Conservation (phyloP, 2,113 vertebrate genomes). For the Silurus meridionalis region DNA sequence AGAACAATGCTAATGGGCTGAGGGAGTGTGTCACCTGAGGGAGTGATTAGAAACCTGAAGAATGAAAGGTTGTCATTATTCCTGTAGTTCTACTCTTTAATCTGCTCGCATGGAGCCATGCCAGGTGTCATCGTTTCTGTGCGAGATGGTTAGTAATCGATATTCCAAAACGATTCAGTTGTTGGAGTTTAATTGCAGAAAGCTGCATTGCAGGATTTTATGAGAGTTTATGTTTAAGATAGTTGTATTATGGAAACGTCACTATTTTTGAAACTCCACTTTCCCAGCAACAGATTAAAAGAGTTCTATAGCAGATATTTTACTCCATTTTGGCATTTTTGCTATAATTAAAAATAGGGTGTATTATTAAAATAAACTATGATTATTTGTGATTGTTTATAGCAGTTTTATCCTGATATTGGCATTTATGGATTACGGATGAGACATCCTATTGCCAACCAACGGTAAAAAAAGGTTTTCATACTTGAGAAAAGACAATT, state of each 20-base stretch:
- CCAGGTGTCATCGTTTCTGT: not conserved
- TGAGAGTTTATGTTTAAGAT: not conserved
- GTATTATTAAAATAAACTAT: not conserved
- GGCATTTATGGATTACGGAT: conserved; percentile 4
- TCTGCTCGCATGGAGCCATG: not conserved
- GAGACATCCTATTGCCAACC: conserved; percentile 25
- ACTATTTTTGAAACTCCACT: not conserved
- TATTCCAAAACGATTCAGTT: not conserved
- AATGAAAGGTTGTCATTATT: not conserved
- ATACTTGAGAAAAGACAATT: conserved; percentile 35
- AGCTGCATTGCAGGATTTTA: not conserved
- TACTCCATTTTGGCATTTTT: conserved; percentile 4
- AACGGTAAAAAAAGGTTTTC: conserved; percentile 7
- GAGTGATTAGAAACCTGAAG: not conserved
- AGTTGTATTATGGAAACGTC: not conserved
- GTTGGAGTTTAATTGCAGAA: not conserved
- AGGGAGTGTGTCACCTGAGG: not conserved
- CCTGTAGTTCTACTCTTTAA: not conserved
- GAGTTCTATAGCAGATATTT: not conserved
- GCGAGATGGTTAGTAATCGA: not conserved
- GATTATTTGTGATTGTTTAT: not conserved
- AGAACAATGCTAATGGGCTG: not conserved
- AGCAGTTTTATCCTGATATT: not conserved
- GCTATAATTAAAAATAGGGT: not conserved
- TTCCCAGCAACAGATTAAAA: not conserved